Percentiles rank a stretch among this genome's conserved stretches.
phyloP scores from a whole-genome alignment of 1,140 invertebrate species.

The honey bee (Apis mellifera) region DNA sequence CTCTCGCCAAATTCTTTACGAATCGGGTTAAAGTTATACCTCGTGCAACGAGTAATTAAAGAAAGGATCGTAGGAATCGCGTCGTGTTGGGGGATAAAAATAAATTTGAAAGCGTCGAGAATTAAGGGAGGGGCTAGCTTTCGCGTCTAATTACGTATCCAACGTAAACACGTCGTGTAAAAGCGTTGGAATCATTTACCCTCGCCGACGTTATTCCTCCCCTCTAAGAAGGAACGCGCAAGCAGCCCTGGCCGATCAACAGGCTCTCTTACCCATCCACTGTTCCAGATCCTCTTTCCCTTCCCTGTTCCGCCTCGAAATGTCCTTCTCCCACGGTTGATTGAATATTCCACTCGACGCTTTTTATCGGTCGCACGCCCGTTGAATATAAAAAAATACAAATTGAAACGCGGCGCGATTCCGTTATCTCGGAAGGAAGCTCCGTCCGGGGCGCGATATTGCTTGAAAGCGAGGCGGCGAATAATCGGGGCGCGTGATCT shows the following conservation, averaged over 20 bases:
- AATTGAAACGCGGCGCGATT: conserved; percentile 49
- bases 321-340: conserved; percentile 61
- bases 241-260: conserved; percentile 64
- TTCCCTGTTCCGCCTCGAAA: too few relatives aligned
- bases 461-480: conserved; percentile 9
- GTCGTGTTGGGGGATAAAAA: background rate
- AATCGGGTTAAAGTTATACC: too few relatives aligned
- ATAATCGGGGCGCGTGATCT: conserved; percentile 39
- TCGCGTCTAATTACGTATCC: conserved; percentile 53
- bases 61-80: background rate
- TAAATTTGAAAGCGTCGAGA: background rate
- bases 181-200: conserved; percentile 59
- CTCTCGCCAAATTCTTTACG: too few relatives aligned
- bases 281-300: conserved; percentile 50
- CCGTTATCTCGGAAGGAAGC: conserved; percentile 52
- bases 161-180: conserved; percentile 46
- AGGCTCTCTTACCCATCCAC: conserved; percentile 49
- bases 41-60: too few relatives aligned
- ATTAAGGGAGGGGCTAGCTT: conserved; percentile 32
- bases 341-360: conserved; percentile 78
- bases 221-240: conserved; percentile 57
- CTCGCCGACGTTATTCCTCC: conserved; percentile 58
- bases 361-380: conserved; percentile 75
- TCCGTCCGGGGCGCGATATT: conserved; percentile 30
- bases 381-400: conserved; percentile 75